Evolutionary conservation across 2,113 vertebrate species (phyloP), one percentile per base, ranked within the genome.

Genomic region (Tachysurus vachellii): DNA sequence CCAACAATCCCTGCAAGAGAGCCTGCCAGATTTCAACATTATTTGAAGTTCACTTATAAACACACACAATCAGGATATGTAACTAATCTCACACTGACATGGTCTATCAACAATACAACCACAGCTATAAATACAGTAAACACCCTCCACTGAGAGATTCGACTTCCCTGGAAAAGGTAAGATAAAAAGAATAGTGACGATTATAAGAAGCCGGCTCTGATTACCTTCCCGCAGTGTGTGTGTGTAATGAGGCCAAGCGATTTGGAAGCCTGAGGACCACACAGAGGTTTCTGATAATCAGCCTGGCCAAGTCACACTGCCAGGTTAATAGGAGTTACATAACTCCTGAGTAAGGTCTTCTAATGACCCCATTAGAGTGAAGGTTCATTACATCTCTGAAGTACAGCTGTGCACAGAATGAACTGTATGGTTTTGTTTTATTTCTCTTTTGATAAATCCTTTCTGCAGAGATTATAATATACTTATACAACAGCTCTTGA

Each of bases 11-110:
- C 64, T 19, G 64, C 57, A 61, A 53, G 42, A 85, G 64, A 61
- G 59, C 31, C 57, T 57, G 50, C 16, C 50, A 79, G 68, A 79
- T 31, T 86, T 84, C 71, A 83, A 68, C 54, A 16, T 44, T 73
- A 47, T 68, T 59, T 86, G 56, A 62, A 70, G 88, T 86, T 82
- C 57, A 88, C 53, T 62, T 80, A 73, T 68, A 42, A 76, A 76
- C 54, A 61, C 36, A 42, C 66, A 66, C 28, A 42, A 57, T 26
- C 83, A 28, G 56, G 13, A 42, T 19, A 8, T 16, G 83, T n/a
- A 84, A 59, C 56, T 61, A 56, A 81, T 61, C 83, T 61, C 23
- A 50, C 3, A 23, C 53, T 44, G 70, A 85, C 10, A 44, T 9
- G 4, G 70, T 19, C 31, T 7, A 7, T 36, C 28, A 73, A 6